Evolutionary conservation across 1,140 invertebrate genomes (phyloP), one percentile per base, ranked within the genome.

Genomic region (Atta colombica): DNA sequence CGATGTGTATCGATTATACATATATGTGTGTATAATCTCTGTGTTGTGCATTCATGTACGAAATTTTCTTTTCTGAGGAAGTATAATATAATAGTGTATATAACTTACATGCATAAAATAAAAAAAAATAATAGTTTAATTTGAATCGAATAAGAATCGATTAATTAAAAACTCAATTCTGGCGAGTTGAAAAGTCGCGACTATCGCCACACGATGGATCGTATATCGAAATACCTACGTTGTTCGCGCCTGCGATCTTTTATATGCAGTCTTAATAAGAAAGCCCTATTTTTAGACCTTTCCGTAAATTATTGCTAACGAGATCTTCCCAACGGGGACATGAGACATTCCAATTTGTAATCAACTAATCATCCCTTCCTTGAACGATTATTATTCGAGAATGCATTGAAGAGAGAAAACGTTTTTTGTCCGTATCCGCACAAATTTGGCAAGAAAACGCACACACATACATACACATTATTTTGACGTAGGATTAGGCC

Each of bases 281-380:
- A 78, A 90, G 80, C 71, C 60, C 90, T 93, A 93, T 93, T 92
- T 93, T 93, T 93, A 93, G 92, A 89, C 77, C 68, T 88, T 87
- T 88, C 35, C 78, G 68, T 92, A 93, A 93, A 93, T 93, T 93
- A 91, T 71, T 86, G 78, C 78, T 93, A 93, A 93, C 88, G 88
- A 92, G 88, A 28, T n/a, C 18, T 31, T 31, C 21, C 25, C 65
- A 53, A 25, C 77, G 88, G 51, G 51, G 74, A 89, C 80, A 53
- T 65, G 31, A 35, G 51, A 87, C 58, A 86, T 87, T 85, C 39
- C 45, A 35, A 63, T 31, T 8, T 39, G 49, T 28, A 53, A 75
- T 45, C 51, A 14, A 58, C 45, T 28, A 53, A 75, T 45, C 51
- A 14, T 66, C 45, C 16, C n/a, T 58, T 85, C n/a, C 31, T 31